phyloP scores from a whole-genome alignment of 2,113 vertebrate species.

The Lethenteron reissneri region DNA sequence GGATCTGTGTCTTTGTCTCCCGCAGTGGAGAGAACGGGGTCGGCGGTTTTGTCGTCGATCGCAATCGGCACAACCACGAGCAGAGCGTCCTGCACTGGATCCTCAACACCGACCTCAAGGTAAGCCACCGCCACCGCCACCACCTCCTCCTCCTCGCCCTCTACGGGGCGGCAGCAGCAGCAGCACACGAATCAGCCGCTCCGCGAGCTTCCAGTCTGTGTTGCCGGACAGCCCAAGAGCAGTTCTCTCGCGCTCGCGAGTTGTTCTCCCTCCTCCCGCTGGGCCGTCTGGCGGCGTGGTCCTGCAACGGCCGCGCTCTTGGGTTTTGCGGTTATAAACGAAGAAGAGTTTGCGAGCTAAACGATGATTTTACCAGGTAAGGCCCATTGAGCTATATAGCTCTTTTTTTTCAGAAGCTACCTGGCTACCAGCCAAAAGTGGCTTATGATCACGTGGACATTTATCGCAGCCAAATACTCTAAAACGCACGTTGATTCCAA shows the following conservation, averaged over 20 bases:
- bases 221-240: background rate
- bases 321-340: too few species aligned
- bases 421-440: too few species aligned
- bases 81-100: conserved; percentile 89
- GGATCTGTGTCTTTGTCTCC: conserved; percentile 3
- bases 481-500: too few species aligned
- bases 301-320: too few species aligned
- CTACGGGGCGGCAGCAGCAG: too few species aligned
- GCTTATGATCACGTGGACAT: too few species aligned
- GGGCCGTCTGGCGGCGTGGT: background rate
- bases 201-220: background rate
- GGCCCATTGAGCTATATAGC: too few species aligned
- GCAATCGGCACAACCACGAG: conserved; percentile 46
- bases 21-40: conserved; percentile 77
- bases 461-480: too few species aligned
- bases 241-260: background rate
- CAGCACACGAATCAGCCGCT: background rate
- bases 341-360: too few species aligned
- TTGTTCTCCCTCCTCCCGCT: background rate
- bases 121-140: conserved; percentile 19
- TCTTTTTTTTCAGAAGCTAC: too few species aligned
- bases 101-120: conserved; percentile 89
- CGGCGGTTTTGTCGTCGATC: conserved; percentile 71
- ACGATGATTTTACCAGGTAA: too few species aligned
- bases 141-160: background rate